Conservation (phyloP, 37 sponge, comb jelly and placozoan genomes). For the Petrosia ficiformis region DNA sequence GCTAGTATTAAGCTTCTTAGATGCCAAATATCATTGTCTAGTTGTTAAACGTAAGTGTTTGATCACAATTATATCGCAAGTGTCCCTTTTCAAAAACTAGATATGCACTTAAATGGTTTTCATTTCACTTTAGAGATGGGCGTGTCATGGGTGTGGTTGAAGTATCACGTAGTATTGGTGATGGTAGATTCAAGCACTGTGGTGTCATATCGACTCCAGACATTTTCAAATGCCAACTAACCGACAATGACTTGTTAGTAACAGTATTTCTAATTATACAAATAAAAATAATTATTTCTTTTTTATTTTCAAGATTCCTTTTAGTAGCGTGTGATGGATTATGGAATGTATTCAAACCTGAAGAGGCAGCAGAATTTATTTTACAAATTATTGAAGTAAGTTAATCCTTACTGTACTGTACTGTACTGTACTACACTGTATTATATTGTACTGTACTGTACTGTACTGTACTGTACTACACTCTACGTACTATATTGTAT, state of each 20-base stretch:
- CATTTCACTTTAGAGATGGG: constrained; percentile 60
- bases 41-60: too few relatives aligned
- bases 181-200: constrained; percentile 85
- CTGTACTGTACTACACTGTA: too few relatives aligned
- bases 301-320: constrained; percentile 51
- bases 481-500: too few relatives aligned
- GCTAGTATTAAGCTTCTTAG: too few relatives aligned
- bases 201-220: constrained; percentile 74
- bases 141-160: constrained; percentile 79
- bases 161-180: constrained; percentile 87
- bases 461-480: too few relatives aligned
- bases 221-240: constrained; percentile 46
- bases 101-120: too few relatives aligned
- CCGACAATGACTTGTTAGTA: constrained; percentile 57
- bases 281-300: background rate
- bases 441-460: too few relatives aligned
- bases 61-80: too few relatives aligned
- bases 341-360: constrained; percentile 72
- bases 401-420: background rate
- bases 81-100: background rate
- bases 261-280: background rate
- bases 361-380: constrained; percentile 64
- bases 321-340: constrained; percentile 85
- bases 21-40: too few relatives aligned
- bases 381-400: constrained; percentile 57